These are phyloP conservation scores for Climacteris rufus DNA, from an alignment of 2,113 vertebrate species.

Conservation along the genomic window DNA sequence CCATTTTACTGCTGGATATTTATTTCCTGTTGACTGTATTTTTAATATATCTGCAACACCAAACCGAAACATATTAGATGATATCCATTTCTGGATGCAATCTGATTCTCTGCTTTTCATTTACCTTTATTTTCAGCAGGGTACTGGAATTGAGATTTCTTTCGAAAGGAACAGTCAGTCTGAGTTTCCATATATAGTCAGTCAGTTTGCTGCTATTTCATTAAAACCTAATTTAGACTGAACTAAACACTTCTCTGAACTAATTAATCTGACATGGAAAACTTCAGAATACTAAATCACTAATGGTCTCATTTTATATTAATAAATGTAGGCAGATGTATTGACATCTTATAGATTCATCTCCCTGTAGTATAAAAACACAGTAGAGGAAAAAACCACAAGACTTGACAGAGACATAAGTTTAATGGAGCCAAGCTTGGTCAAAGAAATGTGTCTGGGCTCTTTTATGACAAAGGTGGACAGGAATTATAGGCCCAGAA, in stretches of 20 bases:
- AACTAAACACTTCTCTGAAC: background rate
- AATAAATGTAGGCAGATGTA: background rate
- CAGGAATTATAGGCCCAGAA: background rate
- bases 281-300: background rate
- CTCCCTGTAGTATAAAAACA: background rate
- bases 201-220: background rate
- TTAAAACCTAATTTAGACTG: constrained; percentile 7
- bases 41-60: background rate
- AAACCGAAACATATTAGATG: background rate
- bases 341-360: background rate
- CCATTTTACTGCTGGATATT: background rate
- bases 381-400: background rate
- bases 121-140: background rate
- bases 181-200: background rate
- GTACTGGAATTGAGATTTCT: background rate
- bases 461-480: background rate
- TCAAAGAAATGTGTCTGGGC: background rate
- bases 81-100: background rate
- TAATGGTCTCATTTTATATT: background rate
- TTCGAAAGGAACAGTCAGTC: background rate
- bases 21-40: background rate
- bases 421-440: background rate
- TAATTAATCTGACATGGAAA: background rate
- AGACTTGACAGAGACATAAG: background rate
- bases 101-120: background rate